Conservation (phyloP, 2,113 vertebrate genomes). For the Oncorhynchus masou region DNA sequence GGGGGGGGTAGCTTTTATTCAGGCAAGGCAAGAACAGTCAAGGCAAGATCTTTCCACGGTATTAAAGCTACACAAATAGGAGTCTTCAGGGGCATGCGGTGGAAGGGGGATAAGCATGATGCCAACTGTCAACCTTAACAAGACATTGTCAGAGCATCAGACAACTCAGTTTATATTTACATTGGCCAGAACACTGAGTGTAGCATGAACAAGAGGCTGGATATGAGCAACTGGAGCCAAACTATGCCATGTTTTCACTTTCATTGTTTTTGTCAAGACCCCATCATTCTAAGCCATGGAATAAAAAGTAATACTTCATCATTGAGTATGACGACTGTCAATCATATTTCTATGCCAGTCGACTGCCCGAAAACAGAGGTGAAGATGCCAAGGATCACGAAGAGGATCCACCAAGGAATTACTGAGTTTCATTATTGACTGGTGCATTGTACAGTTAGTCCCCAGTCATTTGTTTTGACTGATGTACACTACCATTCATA, state of each 20-base stretch:
- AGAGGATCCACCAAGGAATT: too few relatives aligned
- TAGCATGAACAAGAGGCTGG: conserved; percentile 12
- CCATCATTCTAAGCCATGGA: not conserved
- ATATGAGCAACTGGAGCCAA: not conserved
- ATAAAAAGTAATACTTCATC: not conserved
- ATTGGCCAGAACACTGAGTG: conserved; percentile 11
- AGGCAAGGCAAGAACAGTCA: not conserved
- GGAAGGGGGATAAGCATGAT: not conserved
- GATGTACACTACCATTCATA: not conserved
- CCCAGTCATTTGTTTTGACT: conserved; percentile 14
- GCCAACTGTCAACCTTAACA: conserved; percentile 14
- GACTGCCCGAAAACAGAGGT: not conserved
- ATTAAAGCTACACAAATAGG: too few relatives aligned
- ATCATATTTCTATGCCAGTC: not conserved
- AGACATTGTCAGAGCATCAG: conserved; percentile 5
- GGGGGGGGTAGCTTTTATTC: too few relatives aligned
- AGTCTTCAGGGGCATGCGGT: too few relatives aligned
- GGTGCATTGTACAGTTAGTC: not conserved
- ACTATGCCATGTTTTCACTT: not conserved
- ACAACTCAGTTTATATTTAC: conserved; percentile 14
- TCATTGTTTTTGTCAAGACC: not conserved
- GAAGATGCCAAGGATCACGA: not conserved
- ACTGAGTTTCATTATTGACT: not conserved
- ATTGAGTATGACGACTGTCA: not conserved
- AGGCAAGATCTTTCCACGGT: too few relatives aligned